Percentiles rank a stretch among this genome's conserved stretches.
Evolutionary conservation across 2,113 vertebrate genomes (phyloP).

Genomic region (Jacana jacana): DNA sequence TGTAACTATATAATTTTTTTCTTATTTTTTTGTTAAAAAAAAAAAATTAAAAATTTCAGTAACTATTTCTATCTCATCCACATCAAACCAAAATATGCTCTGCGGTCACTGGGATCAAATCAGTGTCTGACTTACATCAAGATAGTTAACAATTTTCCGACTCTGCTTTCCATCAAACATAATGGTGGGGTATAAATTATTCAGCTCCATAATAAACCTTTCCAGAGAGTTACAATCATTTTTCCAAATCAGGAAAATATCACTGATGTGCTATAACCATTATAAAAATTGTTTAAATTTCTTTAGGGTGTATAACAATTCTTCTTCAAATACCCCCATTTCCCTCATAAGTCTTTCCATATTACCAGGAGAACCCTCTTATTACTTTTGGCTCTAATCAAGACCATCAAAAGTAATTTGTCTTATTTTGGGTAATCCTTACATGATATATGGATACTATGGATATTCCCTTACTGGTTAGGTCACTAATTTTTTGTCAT

Average conservation of each 20-base stretch:
- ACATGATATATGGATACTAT: neutral
- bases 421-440: neutral
- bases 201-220: slow-evolving; percentile 64
- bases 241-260: slow-evolving; percentile 66
- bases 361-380: neutral
- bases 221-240: slow-evolving; percentile 44
- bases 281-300: slow-evolving; percentile 68
- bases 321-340: neutral
- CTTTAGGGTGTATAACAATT: slow-evolving; percentile 53
- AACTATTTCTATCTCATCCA: neutral
- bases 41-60: neutral
- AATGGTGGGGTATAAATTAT: slow-evolving; percentile 60
- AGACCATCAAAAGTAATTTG: neutral
- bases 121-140: slow-evolving; percentile 18
- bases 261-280: slow-evolving; percentile 42
- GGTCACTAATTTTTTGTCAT: neutral
- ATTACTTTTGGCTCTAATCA: neutral
- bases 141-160: slow-evolving; percentile 46
- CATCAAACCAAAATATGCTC: neutral
- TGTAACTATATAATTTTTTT: neutral
- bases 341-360: neutral
- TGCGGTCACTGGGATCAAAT: slow-evolving; percentile 3
- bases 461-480: neutral
- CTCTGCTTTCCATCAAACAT: slow-evolving; percentile 54
- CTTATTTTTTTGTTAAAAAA: neutral